Conservation (phyloP, 2,797 vertebrate species). For the Falco berigora region DNA sequence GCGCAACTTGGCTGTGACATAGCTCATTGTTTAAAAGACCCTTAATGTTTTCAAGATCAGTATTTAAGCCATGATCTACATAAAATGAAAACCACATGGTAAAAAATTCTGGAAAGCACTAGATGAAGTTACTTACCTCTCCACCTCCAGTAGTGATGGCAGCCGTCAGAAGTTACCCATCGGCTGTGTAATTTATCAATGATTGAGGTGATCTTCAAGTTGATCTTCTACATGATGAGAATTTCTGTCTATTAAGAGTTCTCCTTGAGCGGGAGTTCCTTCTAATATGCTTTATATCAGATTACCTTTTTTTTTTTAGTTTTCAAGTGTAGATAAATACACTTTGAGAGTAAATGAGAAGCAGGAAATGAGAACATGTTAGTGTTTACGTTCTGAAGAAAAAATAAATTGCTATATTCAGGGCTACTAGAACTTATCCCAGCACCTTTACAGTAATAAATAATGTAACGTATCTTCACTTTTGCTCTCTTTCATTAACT, state of each 20-base stretch:
- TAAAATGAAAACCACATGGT: not conserved
- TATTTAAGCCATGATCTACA: not conserved
- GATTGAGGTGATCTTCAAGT: not conserved
- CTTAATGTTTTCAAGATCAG: not conserved
- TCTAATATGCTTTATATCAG: not conserved
- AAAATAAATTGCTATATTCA: not conserved
- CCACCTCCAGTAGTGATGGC: not conserved
- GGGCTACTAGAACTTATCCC: not conserved
- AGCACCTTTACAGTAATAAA: not conserved
- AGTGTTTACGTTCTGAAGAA: not conserved
- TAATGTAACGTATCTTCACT: not conserved
- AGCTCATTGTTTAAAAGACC: not conserved
- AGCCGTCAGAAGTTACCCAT: not conserved
- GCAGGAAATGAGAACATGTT: not conserved
- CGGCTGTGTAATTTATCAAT: not conserved
- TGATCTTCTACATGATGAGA: not conserved
- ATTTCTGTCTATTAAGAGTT: not conserved
- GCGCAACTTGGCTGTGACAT: not conserved
- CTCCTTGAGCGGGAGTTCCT: not conserved
- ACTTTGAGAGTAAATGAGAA: not conserved
- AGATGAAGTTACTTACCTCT: not conserved
- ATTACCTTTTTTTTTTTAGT: not conserved
- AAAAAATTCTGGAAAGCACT: not conserved
- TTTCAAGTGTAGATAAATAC: not conserved
- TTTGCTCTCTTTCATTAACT: not conserved